phyloP scores from a whole-genome alignment of 2,113 vertebrate genomes.

The Chaenocephalus aceratus region DNA sequence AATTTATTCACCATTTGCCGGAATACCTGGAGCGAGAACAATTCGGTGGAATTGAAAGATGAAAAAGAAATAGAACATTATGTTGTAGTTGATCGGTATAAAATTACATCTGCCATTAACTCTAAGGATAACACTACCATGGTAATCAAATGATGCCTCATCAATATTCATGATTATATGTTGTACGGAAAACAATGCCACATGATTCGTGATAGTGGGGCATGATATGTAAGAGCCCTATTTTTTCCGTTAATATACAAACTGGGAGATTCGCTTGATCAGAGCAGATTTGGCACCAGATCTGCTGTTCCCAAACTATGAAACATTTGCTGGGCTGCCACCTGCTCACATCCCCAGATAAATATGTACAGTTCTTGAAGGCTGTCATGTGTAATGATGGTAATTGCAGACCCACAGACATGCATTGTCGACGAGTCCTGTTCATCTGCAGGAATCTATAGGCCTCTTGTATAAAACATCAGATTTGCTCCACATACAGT shows the following conservation, averaged over 20 bases:
- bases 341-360: background rate
- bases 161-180: constrained; percentile 64
- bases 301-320: background rate
- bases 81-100: constrained; percentile 71
- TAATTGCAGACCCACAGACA: constrained; percentile 30
- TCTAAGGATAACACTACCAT: constrained; percentile 59
- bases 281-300: background rate
- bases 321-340: background rate
- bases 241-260: constrained; percentile 29
- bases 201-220: constrained; percentile 42
- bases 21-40: constrained; percentile 77
- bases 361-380: constrained; percentile 3
- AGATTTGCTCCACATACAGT: constrained; percentile 32
- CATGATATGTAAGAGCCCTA: constrained; percentile 14
- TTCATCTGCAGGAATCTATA: constrained; percentile 18
- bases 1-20: constrained; percentile 77
- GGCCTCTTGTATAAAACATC: constrained; percentile 9
- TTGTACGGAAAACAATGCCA: constrained; percentile 46
- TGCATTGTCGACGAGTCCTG: constrained; percentile 1
- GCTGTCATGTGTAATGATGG: constrained; percentile 27
- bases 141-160: constrained; percentile 72
- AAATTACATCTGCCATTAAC: constrained; percentile 76
- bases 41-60: constrained; percentile 70
- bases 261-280: constrained; percentile 28
- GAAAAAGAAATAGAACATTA: constrained; percentile 71